Conservation (phyloP, 2,888 invertebrate genomes). For the Gryllus longicercus region DNA sequence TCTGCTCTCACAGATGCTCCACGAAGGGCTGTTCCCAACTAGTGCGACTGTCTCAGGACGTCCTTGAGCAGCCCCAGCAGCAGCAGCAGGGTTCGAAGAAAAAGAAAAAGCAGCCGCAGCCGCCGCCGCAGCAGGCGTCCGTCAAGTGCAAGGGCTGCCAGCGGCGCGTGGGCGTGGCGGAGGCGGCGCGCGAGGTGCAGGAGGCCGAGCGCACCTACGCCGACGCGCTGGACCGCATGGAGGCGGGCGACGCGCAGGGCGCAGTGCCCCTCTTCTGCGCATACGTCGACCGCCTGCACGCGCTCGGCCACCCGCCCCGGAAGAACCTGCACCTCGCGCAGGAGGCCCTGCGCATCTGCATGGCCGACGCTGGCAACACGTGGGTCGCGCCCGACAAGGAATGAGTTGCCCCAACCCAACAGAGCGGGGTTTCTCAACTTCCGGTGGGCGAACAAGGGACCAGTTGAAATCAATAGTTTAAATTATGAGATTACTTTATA, state of each 20-base stretch:
- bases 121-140: not conserved
- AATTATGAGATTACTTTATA: no score
- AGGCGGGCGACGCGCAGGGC: slow-evolving; percentile 53
- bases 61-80: not conserved
- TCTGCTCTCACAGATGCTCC: slow-evolving; percentile 27
- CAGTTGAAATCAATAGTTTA: no score
- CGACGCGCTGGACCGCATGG: slow-evolving; percentile 48
- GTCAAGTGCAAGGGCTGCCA: not conserved
- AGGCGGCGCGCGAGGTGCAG: slow-evolving; percentile 23
- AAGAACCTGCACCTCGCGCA: slow-evolving; percentile 66
- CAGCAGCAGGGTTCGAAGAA: no score
- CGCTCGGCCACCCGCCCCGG: slow-evolving; percentile 54
- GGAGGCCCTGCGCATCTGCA: slow-evolving; percentile 64
- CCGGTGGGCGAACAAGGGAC: no score
- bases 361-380: slow-evolving; percentile 56
- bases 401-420: no score
- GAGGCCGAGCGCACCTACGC: slow-evolving; percentile 36
- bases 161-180: not conserved
- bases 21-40: slow-evolving; percentile 27
- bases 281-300: slow-evolving; percentile 40
- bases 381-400: slow-evolving; percentile 26
- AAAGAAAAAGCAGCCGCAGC: no score
- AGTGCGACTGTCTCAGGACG: not conserved
- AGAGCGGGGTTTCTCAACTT: no score
- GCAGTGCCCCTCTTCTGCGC: slow-evolving; percentile 57